Evolutionary conservation across 2,888 invertebrate genomes (phyloP), one percentile per base, ranked within the genome.

Genomic region (Bellardia bayeri): DNA sequence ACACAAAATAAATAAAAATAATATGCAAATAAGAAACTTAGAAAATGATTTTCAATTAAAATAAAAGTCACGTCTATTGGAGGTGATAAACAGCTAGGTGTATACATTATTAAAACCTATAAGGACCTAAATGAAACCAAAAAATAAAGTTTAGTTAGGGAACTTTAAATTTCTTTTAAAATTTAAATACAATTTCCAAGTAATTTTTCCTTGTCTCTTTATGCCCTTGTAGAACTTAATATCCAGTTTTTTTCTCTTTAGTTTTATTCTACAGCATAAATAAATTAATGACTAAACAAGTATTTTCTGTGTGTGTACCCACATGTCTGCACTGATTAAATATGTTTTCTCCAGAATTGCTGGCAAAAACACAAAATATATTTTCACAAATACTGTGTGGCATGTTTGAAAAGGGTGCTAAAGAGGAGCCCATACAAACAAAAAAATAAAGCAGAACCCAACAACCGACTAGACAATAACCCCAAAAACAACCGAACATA

Each of bases 271-370:
- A 75, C 40, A 79, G 79, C 82, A 87, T 85, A 87, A 87, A 87
- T 85, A 87, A 87, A 87, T 87, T 87, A 87, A 87, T 87, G 87
- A 87, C 85, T 87, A 87, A 87, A 85, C 85, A 82, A 82, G 85
- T 66, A 85, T 83, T 82, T 86, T 71, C 56, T 86, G 83, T 84
- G 88, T 84, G 88, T 83, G 81, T 83, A 78, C 86, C 88, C 88
- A 81, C 86, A 88, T 86, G 80, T 86, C 86, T 86, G 78, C 82
- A 86, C 86, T 83, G 86, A 86, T 88, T 88, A 86, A 86, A 78
- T 86, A 83, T 88, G 68, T 82, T 82, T 82, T 76, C 54, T 42
- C 37, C 42, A 74, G 74, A 23, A 23, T 74, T 66, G 63, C 51
- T 16, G 16, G 23, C 37, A 51, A 33, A 75, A 51, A 33, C 40